These are phyloP conservation scores for Hypomecis punctinalis DNA, from an alignment of 2,888 invertebrate genomes.

Conservation along the genomic window DNA sequence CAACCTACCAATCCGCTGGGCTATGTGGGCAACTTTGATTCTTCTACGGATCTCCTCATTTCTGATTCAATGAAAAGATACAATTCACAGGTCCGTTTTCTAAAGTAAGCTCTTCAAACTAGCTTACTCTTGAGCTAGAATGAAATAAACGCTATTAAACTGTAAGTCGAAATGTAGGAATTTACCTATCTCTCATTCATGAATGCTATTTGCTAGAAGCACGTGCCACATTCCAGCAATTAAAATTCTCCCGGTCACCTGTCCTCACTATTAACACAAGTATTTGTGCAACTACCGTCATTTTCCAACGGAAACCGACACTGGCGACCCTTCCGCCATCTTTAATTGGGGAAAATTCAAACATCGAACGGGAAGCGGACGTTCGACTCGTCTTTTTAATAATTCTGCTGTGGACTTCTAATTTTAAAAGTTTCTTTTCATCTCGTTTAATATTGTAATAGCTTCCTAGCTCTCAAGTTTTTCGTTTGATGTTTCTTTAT, in stretches of 20 bases:
- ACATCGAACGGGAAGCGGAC: slow-evolving; percentile 77
- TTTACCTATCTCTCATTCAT: neutral
- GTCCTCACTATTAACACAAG: slow-evolving; percentile 30
- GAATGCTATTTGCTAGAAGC: slow-evolving; percentile 3
- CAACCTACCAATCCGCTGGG: too few species aligned
- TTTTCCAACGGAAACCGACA: slow-evolving; percentile 72
- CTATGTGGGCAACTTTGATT: too few species aligned
- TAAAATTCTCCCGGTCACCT: slow-evolving; percentile 35
- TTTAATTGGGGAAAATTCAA: slow-evolving; percentile 62
- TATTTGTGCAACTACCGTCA: slow-evolving; percentile 48
- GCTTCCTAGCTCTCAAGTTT: slow-evolving; percentile 61
- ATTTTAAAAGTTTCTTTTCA: slow-evolving; percentile 74
- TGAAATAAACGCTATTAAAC: too few species aligned
- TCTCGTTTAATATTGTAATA: slow-evolving; percentile 64
- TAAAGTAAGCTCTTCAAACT: too few species aligned
- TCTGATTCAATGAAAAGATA: too few species aligned
- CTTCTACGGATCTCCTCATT: too few species aligned
- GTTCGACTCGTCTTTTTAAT: slow-evolving; percentile 76
- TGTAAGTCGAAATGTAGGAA: neutral
- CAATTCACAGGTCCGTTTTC: too few species aligned
- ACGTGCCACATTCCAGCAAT: slow-evolving; percentile 24
- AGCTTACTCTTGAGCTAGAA: too few species aligned
- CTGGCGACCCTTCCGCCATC: slow-evolving; percentile 54
- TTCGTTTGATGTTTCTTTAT: slow-evolving; percentile 65
- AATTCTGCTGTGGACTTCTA: slow-evolving; percentile 69